Evolutionary conservation across 2,113 vertebrate species (phyloP).

Genomic region (Poecile atricapillus): DNA sequence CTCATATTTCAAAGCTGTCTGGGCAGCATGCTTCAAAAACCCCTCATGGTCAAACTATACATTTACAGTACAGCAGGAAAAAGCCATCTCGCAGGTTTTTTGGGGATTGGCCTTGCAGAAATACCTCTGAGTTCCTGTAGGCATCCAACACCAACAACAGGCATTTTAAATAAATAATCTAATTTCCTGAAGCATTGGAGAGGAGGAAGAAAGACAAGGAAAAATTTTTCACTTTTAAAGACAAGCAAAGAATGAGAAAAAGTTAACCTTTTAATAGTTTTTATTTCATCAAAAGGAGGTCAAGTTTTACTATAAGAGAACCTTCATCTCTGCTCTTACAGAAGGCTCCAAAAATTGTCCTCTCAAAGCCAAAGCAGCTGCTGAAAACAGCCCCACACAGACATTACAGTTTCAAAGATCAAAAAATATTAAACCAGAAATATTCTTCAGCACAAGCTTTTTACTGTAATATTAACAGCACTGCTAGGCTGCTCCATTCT

Average conservation of each 20-base stretch:
- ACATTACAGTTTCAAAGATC: not conserved
- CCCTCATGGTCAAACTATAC: not conserved
- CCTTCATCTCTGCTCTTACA: not conserved
- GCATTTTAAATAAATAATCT: not conserved
- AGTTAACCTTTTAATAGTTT: not conserved
- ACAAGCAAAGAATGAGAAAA: not conserved
- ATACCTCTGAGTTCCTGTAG: not conserved
- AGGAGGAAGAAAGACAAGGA: not conserved
- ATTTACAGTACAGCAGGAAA: not conserved
- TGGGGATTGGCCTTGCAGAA: not conserved
- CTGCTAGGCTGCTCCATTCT: not conserved
- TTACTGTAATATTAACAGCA: not conserved
- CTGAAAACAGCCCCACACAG: not conserved
- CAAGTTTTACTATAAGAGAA: not conserved
- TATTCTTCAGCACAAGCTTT: not conserved
- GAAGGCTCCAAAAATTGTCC: not conserved
- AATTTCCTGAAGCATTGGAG: not conserved
- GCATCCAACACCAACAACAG: not conserved
- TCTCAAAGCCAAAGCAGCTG: not conserved
- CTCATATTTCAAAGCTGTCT: not conserved
- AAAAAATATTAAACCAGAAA: constrained; percentile 5
- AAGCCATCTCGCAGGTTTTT: not conserved
- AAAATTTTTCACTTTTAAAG: not conserved
- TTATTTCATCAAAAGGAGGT: not conserved
- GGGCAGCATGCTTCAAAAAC: not conserved